A percentile compares a stretch with the other conserved stretches of the same genome.
phyloP scores from a whole-genome alignment of 2,888 invertebrate genomes.

The Chaetoderma sp. region DNA sequence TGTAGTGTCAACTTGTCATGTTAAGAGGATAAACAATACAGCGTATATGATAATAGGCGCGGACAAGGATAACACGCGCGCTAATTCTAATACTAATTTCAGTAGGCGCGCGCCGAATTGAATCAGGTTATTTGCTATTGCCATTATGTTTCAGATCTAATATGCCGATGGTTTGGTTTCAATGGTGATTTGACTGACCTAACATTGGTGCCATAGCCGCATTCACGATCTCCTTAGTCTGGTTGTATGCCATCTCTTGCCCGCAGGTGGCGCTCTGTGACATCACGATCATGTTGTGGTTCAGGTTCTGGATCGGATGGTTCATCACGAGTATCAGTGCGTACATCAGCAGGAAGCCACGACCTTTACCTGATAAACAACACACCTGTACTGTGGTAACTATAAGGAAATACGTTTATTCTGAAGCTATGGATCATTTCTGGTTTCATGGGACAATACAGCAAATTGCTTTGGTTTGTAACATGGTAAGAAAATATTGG shows the following conservation, averaged over 20 bases:
- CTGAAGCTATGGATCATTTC: background rate
- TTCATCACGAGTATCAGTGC: slow-evolving; percentile 57
- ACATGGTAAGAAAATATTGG: too few species aligned
- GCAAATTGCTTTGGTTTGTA: too few species aligned
- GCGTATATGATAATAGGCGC: too few species aligned
- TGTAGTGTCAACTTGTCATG: too few species aligned
- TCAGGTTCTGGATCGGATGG: slow-evolving; percentile 61
- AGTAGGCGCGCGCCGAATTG: too few species aligned
- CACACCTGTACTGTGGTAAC: background rate
- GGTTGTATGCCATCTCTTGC: slow-evolving; percentile 58
- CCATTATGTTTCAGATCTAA: too few species aligned
- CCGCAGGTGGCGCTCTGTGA: slow-evolving; percentile 60
- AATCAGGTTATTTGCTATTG: too few species aligned
- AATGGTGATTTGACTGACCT: slow-evolving; percentile 16
- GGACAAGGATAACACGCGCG: too few species aligned
- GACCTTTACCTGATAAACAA: slow-evolving; percentile 52
- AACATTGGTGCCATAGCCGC: slow-evolving; percentile 49
- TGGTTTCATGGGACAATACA: too few species aligned
- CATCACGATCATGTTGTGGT: slow-evolving; percentile 57
- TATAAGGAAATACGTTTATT: background rate
- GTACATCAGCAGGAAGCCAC: slow-evolving; percentile 56
- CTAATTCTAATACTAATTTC: too few species aligned
- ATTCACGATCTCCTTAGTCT: slow-evolving; percentile 52
- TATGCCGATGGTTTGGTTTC: too few species aligned
- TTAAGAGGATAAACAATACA: too few species aligned